Conservation (phyloP, 2,888 invertebrate genomes). For the Drosophila buzzatii region DNA sequence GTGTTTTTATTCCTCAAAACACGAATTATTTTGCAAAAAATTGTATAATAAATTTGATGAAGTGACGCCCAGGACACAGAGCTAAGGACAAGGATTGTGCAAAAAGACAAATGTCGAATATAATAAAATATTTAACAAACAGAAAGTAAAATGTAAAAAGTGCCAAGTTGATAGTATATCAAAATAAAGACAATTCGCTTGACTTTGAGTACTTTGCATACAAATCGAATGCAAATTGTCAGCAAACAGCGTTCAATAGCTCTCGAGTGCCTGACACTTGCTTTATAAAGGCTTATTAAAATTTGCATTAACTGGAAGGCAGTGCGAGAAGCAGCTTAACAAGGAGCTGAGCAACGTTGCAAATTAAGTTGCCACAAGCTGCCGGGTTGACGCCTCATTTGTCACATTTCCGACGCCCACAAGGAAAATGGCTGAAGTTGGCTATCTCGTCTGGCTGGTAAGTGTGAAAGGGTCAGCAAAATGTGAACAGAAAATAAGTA, state of each 20-base stretch:
- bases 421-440: constrained; percentile 33
- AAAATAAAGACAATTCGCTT: constrained; percentile 1
- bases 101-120: not conserved
- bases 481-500: no score
- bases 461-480: constrained; percentile 25
- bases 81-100: not conserved
- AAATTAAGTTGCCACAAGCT: constrained; percentile 38
- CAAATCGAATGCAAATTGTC: not conserved
- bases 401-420: constrained; percentile 53
- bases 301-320: constrained; percentile 15
- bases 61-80: constrained; percentile 1
- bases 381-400: constrained; percentile 54
- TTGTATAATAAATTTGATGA: constrained; percentile 25
- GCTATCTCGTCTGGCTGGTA: constrained; percentile 34
- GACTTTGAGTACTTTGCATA: not conserved
- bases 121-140: not conserved
- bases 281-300: constrained; percentile 24
- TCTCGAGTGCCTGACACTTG: constrained; percentile 6
- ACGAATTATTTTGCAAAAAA: constrained; percentile 32
- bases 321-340: not conserved
- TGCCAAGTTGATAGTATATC: not conserved
- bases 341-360: constrained; percentile 9
- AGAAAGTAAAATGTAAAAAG: not conserved
- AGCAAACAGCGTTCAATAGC: not conserved
- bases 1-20: constrained; percentile 23